Conservation (phyloP, 2,888 invertebrate genomes). For the Frankliniella fusca region DNA sequence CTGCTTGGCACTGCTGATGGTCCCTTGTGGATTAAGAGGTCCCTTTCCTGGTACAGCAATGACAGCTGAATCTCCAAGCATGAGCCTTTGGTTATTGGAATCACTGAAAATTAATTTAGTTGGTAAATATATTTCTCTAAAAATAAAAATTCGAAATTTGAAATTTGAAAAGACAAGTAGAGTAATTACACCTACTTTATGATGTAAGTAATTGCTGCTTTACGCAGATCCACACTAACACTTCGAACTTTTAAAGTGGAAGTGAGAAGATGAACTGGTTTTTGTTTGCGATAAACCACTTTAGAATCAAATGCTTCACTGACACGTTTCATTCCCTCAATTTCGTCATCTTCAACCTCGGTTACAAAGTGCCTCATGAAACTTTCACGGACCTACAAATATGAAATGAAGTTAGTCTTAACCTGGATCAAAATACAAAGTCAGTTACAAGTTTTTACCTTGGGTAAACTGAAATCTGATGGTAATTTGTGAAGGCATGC, state of each 20-base stretch:
- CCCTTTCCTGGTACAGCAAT: slow-evolving; percentile 76
- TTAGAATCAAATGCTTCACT: slow-evolving; percentile 66
- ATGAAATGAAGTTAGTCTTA: slow-evolving; percentile 27
- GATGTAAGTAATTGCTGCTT: slow-evolving; percentile 79
- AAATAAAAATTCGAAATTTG: slow-evolving; percentile 15
- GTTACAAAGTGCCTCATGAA: slow-evolving; percentile 97
- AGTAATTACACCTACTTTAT: slow-evolving; percentile 63
- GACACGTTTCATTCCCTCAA: slow-evolving; percentile 51
- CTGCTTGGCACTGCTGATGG: slow-evolving; percentile 83
- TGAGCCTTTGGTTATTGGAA: slow-evolving; percentile 87
- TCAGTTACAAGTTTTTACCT: slow-evolving; percentile 53
- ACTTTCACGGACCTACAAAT: slow-evolving; percentile 79
- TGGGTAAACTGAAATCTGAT: slow-evolving; percentile 83
- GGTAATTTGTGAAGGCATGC: slow-evolving; percentile 90
- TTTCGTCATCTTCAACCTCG: slow-evolving; percentile 78
- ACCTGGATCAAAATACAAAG: slow-evolving; percentile 22
- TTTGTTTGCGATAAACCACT: slow-evolving; percentile 76
- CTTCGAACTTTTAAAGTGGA: slow-evolving; percentile 78
- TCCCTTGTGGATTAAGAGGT: slow-evolving; percentile 81
- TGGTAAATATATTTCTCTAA: not conserved
- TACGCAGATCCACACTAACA: slow-evolving; percentile 71
- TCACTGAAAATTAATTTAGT: slow-evolving; percentile 56
- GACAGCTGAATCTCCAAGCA: slow-evolving; percentile 90
- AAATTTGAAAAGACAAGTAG: slow-evolving; percentile 6
- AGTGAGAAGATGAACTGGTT: slow-evolving; percentile 74